phyloP scores from a whole-genome alignment of 2,888 invertebrate genomes.

The Eupithecia pulchellata region DNA sequence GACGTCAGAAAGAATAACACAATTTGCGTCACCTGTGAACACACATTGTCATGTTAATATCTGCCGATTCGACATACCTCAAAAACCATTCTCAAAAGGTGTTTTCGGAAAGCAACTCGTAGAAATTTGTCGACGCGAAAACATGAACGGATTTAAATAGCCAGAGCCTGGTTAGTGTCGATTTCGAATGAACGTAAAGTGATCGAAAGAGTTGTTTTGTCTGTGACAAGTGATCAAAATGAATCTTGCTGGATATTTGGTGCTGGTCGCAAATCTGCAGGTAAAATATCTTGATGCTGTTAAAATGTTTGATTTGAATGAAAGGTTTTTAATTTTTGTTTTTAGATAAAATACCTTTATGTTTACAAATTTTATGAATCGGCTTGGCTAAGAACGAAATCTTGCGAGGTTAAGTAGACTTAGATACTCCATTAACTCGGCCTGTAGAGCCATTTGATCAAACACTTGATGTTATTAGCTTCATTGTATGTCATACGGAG shows the following conservation, averaged over 20 bases:
- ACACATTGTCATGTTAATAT: constrained; percentile 40
- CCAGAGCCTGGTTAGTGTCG: neutral
- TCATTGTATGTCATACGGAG: neutral
- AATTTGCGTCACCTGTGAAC: constrained; percentile 26
- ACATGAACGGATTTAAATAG: constrained; percentile 50
- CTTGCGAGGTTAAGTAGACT: neutral
- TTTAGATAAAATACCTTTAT: neutral
- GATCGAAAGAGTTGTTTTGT: neutral
- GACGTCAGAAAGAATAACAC: constrained; percentile 28
- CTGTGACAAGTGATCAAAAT: constrained; percentile 43
- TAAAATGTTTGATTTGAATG: neutral
- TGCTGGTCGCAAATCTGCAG: constrained; percentile 57
- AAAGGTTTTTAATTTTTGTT: too few species aligned
- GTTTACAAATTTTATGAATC: neutral
- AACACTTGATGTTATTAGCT: constrained; percentile 10
- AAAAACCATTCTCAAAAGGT: constrained; percentile 62
- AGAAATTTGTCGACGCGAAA: constrained; percentile 57
- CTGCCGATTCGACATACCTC: constrained; percentile 39
- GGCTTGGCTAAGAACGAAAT: neutral
- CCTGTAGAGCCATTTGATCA: constrained; percentile 18
- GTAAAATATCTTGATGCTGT: constrained; percentile 42
- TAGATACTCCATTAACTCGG: neutral
- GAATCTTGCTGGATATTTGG: constrained; percentile 54
- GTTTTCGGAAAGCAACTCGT: constrained; percentile 49
- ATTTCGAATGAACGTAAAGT: neutral